Conservation (phyloP, 2,888 invertebrate genomes). For the Amiota mariae region DNA sequence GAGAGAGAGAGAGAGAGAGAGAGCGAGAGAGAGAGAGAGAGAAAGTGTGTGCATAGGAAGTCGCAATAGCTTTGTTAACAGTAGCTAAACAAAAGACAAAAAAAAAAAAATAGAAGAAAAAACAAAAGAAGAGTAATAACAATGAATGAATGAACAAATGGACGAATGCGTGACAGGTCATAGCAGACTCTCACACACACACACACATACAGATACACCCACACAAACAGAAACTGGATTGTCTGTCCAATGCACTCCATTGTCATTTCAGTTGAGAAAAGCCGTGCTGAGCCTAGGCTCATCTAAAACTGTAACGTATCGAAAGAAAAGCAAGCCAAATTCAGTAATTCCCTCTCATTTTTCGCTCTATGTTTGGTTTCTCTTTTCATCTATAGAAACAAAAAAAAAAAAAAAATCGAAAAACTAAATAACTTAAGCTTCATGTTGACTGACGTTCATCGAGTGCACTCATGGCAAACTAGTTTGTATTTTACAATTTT, state of each 20-base stretch:
- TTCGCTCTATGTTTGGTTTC: too few species aligned
- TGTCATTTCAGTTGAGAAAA: too few species aligned
- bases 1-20: too few species aligned
- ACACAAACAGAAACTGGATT: too few species aligned
- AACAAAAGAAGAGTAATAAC: background rate
- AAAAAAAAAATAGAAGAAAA: background rate
- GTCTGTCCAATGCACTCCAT: too few species aligned
- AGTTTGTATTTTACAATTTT: conserved; percentile 2
- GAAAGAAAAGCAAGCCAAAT: background rate
- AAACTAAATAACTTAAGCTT: conserved; percentile 5
- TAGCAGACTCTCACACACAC: background rate
- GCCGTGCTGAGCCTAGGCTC: background rate
- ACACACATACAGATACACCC: too few species aligned
- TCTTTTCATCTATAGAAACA: background rate
- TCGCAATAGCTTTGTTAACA: conserved; percentile 19
- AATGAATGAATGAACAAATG: background rate
- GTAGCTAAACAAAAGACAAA: conserved; percentile 14
- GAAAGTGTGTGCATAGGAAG: too few species aligned
- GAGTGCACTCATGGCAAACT: conserved; percentile 23
- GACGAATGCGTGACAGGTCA: conserved; percentile 24
- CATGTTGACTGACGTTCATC: background rate
- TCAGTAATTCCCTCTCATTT: too few species aligned
- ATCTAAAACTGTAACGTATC: conserved; percentile 9
- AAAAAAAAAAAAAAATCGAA: too few species aligned
- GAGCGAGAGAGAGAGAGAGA: too few species aligned